Conservation (phyloP, 1,140 invertebrate genomes). For the Cephus cinctus region DNA sequence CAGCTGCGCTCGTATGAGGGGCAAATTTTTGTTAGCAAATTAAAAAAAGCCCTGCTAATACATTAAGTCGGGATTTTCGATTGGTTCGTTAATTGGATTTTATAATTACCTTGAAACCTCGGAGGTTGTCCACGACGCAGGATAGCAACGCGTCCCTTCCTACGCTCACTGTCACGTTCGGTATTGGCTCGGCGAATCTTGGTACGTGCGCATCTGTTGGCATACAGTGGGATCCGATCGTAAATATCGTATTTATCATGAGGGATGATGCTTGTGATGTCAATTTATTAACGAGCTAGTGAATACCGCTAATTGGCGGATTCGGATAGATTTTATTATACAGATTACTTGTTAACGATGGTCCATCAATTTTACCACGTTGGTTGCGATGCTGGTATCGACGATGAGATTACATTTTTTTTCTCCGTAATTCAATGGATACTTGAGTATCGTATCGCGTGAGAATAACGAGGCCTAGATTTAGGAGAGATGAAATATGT, state of each 20-base stretch:
- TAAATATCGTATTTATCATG: no score
- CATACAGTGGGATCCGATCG: conserved; percentile 16
- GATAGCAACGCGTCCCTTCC: conserved; percentile 86
- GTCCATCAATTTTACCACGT: no score
- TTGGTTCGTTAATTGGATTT: background rate
- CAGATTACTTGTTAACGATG: background rate
- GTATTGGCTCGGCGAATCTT: conserved; percentile 84
- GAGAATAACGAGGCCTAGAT: no score
- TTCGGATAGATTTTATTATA: background rate
- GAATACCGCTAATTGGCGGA: background rate
- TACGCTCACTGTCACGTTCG: conserved; percentile 89
- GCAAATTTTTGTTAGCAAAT: no score
- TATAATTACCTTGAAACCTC: conserved; percentile 78
- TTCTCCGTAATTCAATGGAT: background rate
- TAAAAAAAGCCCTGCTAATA: no score
- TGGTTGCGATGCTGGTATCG: no score
- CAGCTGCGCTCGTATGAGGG: no score
- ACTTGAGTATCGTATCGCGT: conserved; percentile 22
- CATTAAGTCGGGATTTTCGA: no score
- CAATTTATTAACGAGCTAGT: conserved; percentile 6
- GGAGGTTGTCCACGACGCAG: conserved; percentile 92
- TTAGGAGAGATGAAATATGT: no score
- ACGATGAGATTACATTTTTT: no score
- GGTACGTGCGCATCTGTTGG: conserved; percentile 67
- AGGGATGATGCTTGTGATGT: no score